Percentiles rank a stretch among this genome's conserved stretches.
These are phyloP conservation scores for Lypha dubia DNA, from an alignment of 2,888 invertebrate species.

Conservation along the genomic window DNA sequence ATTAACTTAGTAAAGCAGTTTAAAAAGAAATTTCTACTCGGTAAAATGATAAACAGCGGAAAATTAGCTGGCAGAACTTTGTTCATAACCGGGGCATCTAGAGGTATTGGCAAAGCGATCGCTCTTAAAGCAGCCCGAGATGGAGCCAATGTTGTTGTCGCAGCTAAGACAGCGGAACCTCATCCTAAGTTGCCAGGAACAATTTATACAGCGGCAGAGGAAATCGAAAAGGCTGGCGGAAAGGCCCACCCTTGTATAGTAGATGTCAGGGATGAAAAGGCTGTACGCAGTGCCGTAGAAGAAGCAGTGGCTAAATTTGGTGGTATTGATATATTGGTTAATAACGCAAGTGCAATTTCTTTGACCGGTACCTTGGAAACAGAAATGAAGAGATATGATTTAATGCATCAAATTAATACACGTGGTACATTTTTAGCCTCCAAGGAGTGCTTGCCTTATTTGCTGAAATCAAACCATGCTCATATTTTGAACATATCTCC, in stretches of 20 bases:
- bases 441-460: slow-evolving; percentile 93
- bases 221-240: slow-evolving; percentile 93
- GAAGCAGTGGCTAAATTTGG: slow-evolving; percentile 91
- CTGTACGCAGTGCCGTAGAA: slow-evolving; percentile 87
- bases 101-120: slow-evolving; percentile 97
- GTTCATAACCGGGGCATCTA: slow-evolving; percentile 96
- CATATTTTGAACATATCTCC: slow-evolving; percentile 98
- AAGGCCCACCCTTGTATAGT: slow-evolving; percentile 91
- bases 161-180: slow-evolving; percentile 93
- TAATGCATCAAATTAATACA: slow-evolving; percentile 97
- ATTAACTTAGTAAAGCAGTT: not conserved
- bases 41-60: slow-evolving; percentile 79
- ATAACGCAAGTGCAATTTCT: slow-evolving; percentile 98
- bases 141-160: slow-evolving; percentile 94
- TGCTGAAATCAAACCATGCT: slow-evolving; percentile 93
- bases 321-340: slow-evolving; percentile 96
- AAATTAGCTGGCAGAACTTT: slow-evolving; percentile 93
- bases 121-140: slow-evolving; percentile 94
- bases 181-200: slow-evolving; percentile 88
- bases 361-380: slow-evolving; percentile 92
- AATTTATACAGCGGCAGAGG: slow-evolving; percentile 92
- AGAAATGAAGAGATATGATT: slow-evolving; percentile 97
- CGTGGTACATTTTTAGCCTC: slow-evolving; percentile 98
- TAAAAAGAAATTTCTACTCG: not conserved
- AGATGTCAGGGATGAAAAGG: slow-evolving; percentile 91